Conservation (phyloP, 2,797 vertebrate genomes). For the Cuculus canorus region DNA sequence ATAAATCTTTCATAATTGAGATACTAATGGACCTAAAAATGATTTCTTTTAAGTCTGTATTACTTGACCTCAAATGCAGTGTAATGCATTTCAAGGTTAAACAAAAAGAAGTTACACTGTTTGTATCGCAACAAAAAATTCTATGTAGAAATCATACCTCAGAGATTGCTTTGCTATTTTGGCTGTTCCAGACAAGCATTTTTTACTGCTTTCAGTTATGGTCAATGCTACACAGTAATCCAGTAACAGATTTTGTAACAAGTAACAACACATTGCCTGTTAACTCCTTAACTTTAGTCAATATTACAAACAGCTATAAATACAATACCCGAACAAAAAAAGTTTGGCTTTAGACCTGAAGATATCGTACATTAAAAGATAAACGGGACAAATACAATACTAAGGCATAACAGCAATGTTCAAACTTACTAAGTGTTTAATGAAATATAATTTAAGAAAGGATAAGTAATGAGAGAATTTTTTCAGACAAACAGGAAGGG, state of each 20-base stretch:
- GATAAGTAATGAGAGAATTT: neutral
- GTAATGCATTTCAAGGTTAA: neutral
- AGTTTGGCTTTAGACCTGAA: neutral
- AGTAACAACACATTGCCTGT: neutral
- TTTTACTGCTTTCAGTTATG: neutral
- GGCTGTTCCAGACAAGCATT: neutral
- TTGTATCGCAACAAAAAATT: neutral
- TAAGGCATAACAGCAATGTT: neutral
- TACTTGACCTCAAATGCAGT: neutral
- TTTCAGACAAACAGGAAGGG: neutral
- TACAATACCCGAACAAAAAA: neutral
- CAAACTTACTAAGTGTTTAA: neutral
- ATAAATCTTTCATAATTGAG: neutral
- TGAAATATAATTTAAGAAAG: neutral
- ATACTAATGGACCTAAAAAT: neutral
- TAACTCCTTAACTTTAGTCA: neutral
- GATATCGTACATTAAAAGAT: neutral
- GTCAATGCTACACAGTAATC: neutral
- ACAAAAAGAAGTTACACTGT: neutral
- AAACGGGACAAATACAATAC: neutral
- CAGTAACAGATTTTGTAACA: neutral
- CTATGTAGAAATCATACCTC: neutral
- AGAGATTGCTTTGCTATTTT: neutral
- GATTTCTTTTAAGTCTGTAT: neutral
- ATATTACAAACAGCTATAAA: neutral